phyloP scores from a whole-genome alignment of 2,888 invertebrate genomes.

The Linnaemya vulpina region DNA sequence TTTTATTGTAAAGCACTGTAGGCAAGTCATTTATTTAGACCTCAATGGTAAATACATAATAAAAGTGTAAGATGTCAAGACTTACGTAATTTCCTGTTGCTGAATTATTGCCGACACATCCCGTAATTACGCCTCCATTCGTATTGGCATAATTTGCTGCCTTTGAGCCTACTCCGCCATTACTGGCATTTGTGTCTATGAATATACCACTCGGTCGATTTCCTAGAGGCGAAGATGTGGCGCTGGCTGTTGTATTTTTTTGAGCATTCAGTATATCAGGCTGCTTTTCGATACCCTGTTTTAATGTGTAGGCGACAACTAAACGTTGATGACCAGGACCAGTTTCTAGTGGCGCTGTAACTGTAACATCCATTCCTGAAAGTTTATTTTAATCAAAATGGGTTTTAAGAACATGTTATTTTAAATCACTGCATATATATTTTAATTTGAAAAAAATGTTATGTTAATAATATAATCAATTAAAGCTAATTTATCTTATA shows the following conservation, averaged over 20 bases:
- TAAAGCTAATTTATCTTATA: too few species aligned
- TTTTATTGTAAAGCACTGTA: too few species aligned
- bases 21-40: too few species aligned
- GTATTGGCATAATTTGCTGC: conserved; percentile 71
- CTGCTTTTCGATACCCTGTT: conserved; percentile 88
- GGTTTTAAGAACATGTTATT: neutral
- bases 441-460: too few species aligned
- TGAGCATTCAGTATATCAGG: conserved; percentile 93
- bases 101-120: conserved; percentile 56
- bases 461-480: too few species aligned
- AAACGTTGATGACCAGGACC: conserved; percentile 92
- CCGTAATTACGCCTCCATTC: conserved; percentile 54
- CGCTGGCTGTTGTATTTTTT: conserved; percentile 85
- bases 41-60: too few species aligned
- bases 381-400: conserved; percentile 13
- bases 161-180: conserved; percentile 74
- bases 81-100: conserved; percentile 81
- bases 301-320: conserved; percentile 93
- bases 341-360: conserved; percentile 87
- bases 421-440: neutral
- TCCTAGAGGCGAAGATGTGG: conserved; percentile 81
- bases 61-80: conserved; percentile 44
- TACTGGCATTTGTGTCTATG: conserved; percentile 68
- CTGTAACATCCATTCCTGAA: conserved; percentile 83
- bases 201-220: conserved; percentile 78